Percentiles rank a stretch among this genome's conserved stretches.
phyloP scores from a whole-genome alignment of 2,888 invertebrate genomes.

The Chirona hameri region DNA sequence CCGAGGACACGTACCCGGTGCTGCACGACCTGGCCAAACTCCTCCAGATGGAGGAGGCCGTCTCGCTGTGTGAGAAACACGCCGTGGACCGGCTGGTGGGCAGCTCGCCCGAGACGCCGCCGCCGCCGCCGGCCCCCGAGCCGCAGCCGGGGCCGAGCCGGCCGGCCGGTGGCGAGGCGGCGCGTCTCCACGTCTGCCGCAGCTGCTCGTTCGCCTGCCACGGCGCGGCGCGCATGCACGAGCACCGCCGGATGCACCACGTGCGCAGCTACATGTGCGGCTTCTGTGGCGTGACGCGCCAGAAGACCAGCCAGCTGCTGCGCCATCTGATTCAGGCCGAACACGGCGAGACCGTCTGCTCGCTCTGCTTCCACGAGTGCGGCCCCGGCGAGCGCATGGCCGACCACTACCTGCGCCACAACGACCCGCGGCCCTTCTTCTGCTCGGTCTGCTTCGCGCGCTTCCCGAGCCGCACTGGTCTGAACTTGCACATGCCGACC shows the following conservation, averaged over 20 bases:
- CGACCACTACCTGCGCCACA: slow-evolving; percentile 44
- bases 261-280: slow-evolving; percentile 26
- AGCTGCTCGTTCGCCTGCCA: slow-evolving; percentile 4
- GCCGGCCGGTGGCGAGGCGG: background rate
- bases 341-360: slow-evolving; percentile 45
- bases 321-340: slow-evolving; percentile 40
- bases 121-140: background rate
- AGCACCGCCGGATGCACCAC: slow-evolving; percentile 27
- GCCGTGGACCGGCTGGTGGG: slow-evolving; percentile 11
- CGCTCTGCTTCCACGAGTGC: slow-evolving; percentile 39
- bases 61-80: background rate
- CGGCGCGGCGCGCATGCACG: slow-evolving; percentile 8
- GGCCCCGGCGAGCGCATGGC: background rate
- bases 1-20: background rate
- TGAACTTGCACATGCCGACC: slow-evolving; percentile 54
- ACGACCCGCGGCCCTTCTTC: slow-evolving; percentile 53
- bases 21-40: background rate
- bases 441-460: slow-evolving; percentile 53
- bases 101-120: background rate
- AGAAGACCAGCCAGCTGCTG: slow-evolving; percentile 25
- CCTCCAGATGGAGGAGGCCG: slow-evolving; percentile 23
- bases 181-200: background rate
- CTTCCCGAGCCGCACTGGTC: slow-evolving; percentile 53
- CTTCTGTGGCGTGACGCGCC: background rate
- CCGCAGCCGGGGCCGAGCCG: background rate